Evolutionary conservation across 2,113 vertebrate genomes (phyloP), one percentile per base, ranked within the genome.

Genomic region (Periophthalmus modestus): DNA sequence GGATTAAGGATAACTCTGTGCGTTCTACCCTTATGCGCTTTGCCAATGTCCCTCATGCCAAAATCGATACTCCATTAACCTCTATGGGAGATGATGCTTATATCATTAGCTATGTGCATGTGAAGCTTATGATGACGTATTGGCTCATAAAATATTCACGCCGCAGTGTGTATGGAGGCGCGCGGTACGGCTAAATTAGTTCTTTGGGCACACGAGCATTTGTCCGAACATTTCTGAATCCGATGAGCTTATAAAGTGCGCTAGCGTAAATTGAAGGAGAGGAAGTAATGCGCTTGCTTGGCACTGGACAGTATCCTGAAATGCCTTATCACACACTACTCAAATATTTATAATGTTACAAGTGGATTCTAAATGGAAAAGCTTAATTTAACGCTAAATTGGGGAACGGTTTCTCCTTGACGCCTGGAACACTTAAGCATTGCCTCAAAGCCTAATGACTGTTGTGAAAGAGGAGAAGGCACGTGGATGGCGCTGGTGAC

Each of bases 31-130:
- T 70, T 71, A 21, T 74, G 55, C 80, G 74, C 46, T 68, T 24
- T 83, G 81, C 75, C 80, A 80, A 46, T 79, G 58, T 73, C 69
- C 52, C 77, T 65, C 19, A 52, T 79, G 77, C 75, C 74, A 83
- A 83, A 90, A 88, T 88, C 87, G 84, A 88, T 88, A 87, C 34
- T 76, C 72, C 74, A 88, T 90, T 86, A 88, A 85, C 83, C 74
- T 88, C 71, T 54, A 62, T 76, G 70, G 62, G 61, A 81, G 69
- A 82, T 80, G 81, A 81, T 83, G 71, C 80, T 82, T 76, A 77
- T 86, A 75, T 85, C 81, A 85, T 86, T 83, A 81, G 76, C 63
- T 75, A 69, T 85, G 55, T 74, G 76, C 72, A 19, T 79, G 71
- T 73, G 58, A 62, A 73, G 70, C 74, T 78, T 58, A 76, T 72